phyloP scores from a whole-genome alignment of 2,113 vertebrate genomes.

The Pogonocichla stellata region DNA sequence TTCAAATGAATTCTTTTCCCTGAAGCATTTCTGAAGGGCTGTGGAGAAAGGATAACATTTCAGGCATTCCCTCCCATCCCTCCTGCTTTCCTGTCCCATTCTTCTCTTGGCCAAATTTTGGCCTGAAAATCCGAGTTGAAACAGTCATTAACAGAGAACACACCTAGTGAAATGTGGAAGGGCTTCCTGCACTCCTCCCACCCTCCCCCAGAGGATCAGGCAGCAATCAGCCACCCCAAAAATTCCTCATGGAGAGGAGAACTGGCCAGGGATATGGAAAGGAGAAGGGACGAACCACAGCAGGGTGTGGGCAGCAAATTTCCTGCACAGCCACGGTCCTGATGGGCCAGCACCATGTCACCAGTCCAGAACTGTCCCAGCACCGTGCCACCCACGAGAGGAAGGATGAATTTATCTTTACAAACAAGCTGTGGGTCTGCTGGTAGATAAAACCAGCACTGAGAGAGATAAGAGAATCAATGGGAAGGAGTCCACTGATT shows the following conservation, averaged over 20 bases:
- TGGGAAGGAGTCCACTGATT: no score
- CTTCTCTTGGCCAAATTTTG: background rate
- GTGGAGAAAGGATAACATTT: background rate
- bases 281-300: rapidly evolving
- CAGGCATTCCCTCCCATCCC: background rate
- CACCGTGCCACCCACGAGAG: no score
- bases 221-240: rapidly evolving
- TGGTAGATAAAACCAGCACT: no score
- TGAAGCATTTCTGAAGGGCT: background rate
- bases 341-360: background rate
- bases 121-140: background rate
- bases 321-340: rapidly evolving
- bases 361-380: no score
- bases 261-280: rapidly evolving
- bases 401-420: no score
- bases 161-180: rapidly evolving
- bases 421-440: no score
- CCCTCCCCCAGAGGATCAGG: background rate
- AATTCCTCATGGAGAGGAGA: rapidly evolving
- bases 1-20: background rate
- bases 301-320: background rate
- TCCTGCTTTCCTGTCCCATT: background rate
- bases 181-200: background rate
- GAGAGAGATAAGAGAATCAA: no score
- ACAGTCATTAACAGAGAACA: background rate